These are phyloP conservation scores for Petrolisthes cinctipes DNA, from an alignment of 2,888 invertebrate species.

Conservation along the genomic window DNA sequence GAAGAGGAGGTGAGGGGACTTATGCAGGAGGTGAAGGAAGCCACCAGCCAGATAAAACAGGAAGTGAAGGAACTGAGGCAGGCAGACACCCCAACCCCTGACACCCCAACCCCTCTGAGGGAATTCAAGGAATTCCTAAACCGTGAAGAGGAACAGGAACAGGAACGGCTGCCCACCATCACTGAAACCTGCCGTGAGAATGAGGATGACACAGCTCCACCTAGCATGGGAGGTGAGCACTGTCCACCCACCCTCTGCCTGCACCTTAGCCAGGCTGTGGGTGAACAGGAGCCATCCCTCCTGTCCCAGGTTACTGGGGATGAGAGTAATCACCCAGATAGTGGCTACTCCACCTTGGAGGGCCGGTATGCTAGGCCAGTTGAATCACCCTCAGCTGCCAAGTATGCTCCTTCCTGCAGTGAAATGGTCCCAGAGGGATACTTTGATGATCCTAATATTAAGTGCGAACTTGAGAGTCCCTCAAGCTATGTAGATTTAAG, in stretches of 20 bases:
- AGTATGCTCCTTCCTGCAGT: constrained; percentile 44
- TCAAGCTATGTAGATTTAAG: constrained; percentile 43
- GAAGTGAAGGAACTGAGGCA: constrained; percentile 63
- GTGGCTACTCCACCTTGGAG: constrained; percentile 48
- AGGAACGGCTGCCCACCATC: constrained; percentile 64
- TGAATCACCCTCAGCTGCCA: constrained; percentile 35
- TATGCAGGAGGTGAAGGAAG: constrained; percentile 64
- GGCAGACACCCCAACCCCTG: constrained; percentile 64
- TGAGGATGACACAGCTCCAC: constrained; percentile 58
- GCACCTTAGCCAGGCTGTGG: not conserved
- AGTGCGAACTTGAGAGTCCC: constrained; percentile 47
- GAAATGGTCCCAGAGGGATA: constrained; percentile 52
- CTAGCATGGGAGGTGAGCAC: constrained; percentile 50
- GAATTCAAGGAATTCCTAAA: constrained; percentile 64
- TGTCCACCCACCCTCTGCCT: constrained; percentile 10
- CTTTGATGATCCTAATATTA: constrained; percentile 40
- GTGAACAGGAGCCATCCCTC: constrained; percentile 28
- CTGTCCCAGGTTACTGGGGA: constrained; percentile 19
- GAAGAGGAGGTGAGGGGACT: constrained; percentile 63
- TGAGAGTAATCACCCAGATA: constrained; percentile 44
- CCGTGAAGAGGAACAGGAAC: constrained; percentile 65
- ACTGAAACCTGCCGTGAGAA: constrained; percentile 59
- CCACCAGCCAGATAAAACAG: constrained; percentile 63
- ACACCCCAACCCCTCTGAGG: constrained; percentile 64
- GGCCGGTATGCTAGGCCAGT: constrained; percentile 43